Percentiles rank a stretch among this genome's conserved stretches.
Conservation (phyloP, 1,140 invertebrate genomes). For the Bombus haemorrhoidalis region DNA sequence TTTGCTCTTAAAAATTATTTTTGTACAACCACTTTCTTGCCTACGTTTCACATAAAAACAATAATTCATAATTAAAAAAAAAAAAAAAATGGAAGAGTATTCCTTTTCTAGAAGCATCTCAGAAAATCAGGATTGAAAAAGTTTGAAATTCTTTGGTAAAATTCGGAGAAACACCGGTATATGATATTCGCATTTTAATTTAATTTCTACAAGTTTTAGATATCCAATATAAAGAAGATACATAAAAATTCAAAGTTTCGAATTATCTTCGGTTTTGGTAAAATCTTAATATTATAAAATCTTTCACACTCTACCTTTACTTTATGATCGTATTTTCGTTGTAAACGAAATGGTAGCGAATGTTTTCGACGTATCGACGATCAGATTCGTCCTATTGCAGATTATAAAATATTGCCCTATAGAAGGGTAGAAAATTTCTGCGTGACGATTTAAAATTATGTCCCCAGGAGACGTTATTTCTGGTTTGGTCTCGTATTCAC, state of each 20-base stretch:
- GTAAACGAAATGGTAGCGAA: not conserved
- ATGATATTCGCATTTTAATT: too few species aligned
- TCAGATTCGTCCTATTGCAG: not conserved
- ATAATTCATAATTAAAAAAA: not conserved
- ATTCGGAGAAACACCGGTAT: too few species aligned
- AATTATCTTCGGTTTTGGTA: not conserved
- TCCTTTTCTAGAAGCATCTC: too few species aligned
- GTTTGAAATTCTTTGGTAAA: too few species aligned
- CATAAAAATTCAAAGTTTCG: too few species aligned
- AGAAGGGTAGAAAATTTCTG: not conserved
- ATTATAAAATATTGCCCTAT: constrained; percentile 16
- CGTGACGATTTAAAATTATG: constrained; percentile 28
- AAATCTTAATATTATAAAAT: not conserved
- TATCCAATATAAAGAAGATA: too few species aligned
- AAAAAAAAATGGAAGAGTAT: too few species aligned
- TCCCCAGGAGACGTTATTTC: constrained; percentile 27
- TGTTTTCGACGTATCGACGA: not conserved
- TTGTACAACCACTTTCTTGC: not conserved
- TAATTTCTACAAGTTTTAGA: too few species aligned
- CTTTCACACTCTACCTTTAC: not conserved
- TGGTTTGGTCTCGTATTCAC: not conserved
- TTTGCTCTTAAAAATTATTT: not conserved
- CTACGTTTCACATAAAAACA: not conserved
- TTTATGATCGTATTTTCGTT: not conserved
- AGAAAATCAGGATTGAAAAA: too few species aligned